Conservation (phyloP, 2,888 invertebrate species). For the Idaea biselata region DNA sequence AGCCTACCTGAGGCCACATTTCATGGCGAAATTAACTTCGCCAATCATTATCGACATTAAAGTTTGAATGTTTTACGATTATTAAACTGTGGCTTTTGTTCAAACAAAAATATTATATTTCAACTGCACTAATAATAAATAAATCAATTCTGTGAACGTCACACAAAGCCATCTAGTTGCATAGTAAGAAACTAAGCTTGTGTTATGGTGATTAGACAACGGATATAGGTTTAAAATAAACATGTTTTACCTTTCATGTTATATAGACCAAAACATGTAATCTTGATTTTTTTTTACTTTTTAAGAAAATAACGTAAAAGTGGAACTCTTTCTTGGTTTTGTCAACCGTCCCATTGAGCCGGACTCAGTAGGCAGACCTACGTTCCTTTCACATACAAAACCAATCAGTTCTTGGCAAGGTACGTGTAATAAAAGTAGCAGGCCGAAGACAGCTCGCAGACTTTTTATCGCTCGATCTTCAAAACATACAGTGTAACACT, state of each 20-base stretch:
- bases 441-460: not conserved
- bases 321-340: not conserved
- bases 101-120: not conserved
- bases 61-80: not conserved
- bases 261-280: not conserved
- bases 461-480: not conserved
- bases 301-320: not conserved
- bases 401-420: not conserved
- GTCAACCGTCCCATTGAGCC: not conserved
- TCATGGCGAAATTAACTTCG: not conserved
- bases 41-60: not conserved
- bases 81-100: not conserved
- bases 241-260: too few relatives aligned
- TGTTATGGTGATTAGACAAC: too few relatives aligned
- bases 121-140: not conserved
- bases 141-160: not conserved
- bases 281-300: not conserved
- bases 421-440: not conserved
- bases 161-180: too few relatives aligned
- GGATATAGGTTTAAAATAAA: too few relatives aligned
- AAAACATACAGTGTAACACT: too few relatives aligned
- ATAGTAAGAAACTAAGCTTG: too few relatives aligned
- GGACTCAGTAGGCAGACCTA: not conserved
- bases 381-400: not conserved
- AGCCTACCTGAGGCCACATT: not conserved